Evolutionary conservation across 2,113 vertebrate species (phyloP), one percentile per base, ranked within the genome.

Genomic region (Etheostoma spectabile): DNA sequence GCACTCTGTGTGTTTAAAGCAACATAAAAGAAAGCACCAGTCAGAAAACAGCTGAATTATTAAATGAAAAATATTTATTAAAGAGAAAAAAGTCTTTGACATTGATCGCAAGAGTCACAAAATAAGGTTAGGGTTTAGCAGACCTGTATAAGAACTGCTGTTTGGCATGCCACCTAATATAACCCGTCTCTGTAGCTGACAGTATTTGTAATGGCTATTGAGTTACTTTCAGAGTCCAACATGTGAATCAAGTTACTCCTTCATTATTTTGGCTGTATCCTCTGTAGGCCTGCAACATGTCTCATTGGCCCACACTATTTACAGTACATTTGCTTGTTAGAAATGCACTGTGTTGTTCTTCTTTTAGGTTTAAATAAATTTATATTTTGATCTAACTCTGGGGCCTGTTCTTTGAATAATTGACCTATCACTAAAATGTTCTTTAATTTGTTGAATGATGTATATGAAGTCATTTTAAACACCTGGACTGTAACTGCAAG

Each of bases 351-450:
- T 62, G 16, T 35, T 27, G 8, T 64, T 60, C 60, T 64, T 68
- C 62, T 57, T 1, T 57, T 48, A 33, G 18, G 48, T 76, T 10
- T 33, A 80, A 90, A 85, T 90, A 88, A 88, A 90, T 81, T 30
- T 88, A 60, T 75, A 77, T 83, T 83, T 80, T 49, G 8, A 69
- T 71, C 53, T 45, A 38, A 75, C 5, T 77, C 33, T 66, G 6
- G 2, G 2, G 6, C 1, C 35, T 69, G 16, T 75, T 77, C 4
- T 5, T 87, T 81, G 19, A 83, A 33, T 49, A 18, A 38, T 12
- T 60, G 10, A 46, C 19, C 5, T 60, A 11, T 4, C 21, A 19
- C 48, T 30, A 27, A 67, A 51, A 60, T 51, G 6, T 51, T n/a
- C 21, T 78, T 69, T 16, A 7, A 30, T 78, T 16, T 63, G 33